phyloP scores from a whole-genome alignment of 2,797 vertebrate species.

The Protonibea diacanthus region DNA sequence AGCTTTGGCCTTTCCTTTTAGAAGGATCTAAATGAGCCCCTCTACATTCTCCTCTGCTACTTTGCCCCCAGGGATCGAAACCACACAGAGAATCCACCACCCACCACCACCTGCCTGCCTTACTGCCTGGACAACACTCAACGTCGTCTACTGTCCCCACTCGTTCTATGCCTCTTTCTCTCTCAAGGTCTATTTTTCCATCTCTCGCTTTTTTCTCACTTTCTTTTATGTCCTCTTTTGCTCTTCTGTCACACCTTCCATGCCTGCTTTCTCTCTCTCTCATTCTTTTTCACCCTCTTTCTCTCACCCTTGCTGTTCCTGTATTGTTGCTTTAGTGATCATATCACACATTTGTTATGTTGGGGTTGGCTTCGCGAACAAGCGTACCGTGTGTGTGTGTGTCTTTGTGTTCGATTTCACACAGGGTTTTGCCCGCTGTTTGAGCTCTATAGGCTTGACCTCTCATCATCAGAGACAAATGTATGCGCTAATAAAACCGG shows the following conservation, averaged over 20 bases:
- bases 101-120: slow-evolving; percentile 58
- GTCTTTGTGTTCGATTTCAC: slow-evolving; percentile 45
- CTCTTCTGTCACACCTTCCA: slow-evolving; percentile 67
- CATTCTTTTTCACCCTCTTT: not conserved
- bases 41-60: slow-evolving; percentile 68
- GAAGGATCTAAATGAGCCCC: slow-evolving; percentile 69
- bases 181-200: slow-evolving; percentile 22
- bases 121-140: slow-evolving; percentile 70
- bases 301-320: slow-evolving; percentile 61
- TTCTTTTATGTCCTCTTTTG: slow-evolving; percentile 59
- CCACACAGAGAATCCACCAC: slow-evolving; percentile 62
- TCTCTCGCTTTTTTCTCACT: slow-evolving; percentile 44
- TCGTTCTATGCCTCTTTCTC: slow-evolving; percentile 34
- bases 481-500: slow-evolving; percentile 2
- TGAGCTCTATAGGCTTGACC: slow-evolving; percentile 28
- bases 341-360: slow-evolving; percentile 71
- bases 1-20: slow-evolving; percentile 70
- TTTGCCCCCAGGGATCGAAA: slow-evolving; percentile 62
- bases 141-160: slow-evolving; percentile 54
- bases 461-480: slow-evolving; percentile 12
- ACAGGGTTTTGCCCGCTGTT: slow-evolving; percentile 6
- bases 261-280: slow-evolving; percentile 38
- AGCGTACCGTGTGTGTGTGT: slow-evolving; percentile 14
- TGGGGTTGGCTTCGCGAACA: slow-evolving; percentile 22
- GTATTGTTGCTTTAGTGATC: slow-evolving; percentile 79